Evolutionary conservation across 1,140 invertebrate genomes (phyloP), one percentile per base, ranked within the genome.

Genomic region (Coelopa frigida): DNA sequence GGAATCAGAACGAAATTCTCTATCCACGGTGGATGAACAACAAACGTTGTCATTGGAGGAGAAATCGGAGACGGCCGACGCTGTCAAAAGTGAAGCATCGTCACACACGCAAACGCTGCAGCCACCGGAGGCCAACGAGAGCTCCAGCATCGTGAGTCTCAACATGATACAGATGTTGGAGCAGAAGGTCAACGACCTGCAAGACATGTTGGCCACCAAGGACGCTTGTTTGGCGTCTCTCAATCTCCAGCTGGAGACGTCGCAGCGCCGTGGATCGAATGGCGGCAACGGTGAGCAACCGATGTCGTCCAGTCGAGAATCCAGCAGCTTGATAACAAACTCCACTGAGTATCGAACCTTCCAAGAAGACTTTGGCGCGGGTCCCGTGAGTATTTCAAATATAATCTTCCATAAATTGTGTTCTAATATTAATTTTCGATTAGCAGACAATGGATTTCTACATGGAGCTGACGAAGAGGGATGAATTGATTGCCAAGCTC

Each of bases 401-500:
- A n/a, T n/a, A n/a, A n/a, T n/a, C n/a, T n/a, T n/a, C n/a, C n/a
- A n/a, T n/a, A n/a, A 41, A 3, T 35, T 51, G 7, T 38, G 11
- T 39, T 23, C 39, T 21, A 17, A 29, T 14, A 26, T 29, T 15
- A n/a, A 33, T 32, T 41, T 31, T 8, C 24, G 20, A 5, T 20
- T 0, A 38, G 61, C 65, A 81, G 78, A 72, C 78, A 50, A 61
- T 77, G 49, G 76, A 81, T 58, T 78, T 78, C 56, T 76, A 79
- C 65, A 64, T 71, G 51, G 77, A 78, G 53, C 66, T 81, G 20
- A 56, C 62, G 0, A 72, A 78, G 21, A 77, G 75, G 39, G 73
- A 79, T 50, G 72, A 75, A 48, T 68, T 79, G 55, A 75, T 87
- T 31, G 69, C 75, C 44, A 74, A 81, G 58, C 67, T 84, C 5